These are phyloP conservation scores for Lynx canadensis DNA, from an alignment of 2,113 vertebrate species.

Conservation along the genomic window DNA sequence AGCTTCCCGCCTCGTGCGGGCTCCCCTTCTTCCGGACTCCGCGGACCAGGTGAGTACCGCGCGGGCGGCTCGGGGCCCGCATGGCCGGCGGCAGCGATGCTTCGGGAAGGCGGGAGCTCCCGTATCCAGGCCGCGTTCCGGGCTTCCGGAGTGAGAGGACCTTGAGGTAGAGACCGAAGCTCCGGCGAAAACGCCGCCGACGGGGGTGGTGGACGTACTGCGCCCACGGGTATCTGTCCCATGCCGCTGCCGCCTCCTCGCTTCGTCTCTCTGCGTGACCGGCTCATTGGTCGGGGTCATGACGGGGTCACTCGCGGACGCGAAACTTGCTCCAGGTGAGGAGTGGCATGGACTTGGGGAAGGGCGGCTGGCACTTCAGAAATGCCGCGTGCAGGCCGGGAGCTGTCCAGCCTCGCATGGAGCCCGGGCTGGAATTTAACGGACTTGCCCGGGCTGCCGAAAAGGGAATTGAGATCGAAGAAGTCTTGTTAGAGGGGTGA, in stretches of 20 bases:
- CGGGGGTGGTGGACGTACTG: background rate
- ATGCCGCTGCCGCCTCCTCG: background rate
- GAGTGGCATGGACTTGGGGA: background rate
- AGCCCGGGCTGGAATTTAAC: background rate
- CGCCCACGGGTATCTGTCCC: background rate
- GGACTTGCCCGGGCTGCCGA: background rate
- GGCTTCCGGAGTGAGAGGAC: slow-evolving; percentile 89
- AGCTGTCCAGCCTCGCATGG: slow-evolving; percentile 66
- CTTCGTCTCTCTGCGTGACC: background rate
- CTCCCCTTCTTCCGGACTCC: background rate
- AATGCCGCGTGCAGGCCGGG: background rate
- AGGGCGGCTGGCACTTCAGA: background rate
- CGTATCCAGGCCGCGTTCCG: slow-evolving; percentile 84
- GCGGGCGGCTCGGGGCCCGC: background rate
- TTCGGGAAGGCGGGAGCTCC: background rate
- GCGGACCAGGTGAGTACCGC: slow-evolving; percentile 69
- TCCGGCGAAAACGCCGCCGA: slow-evolving; percentile 81
- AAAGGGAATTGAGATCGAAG: background rate
- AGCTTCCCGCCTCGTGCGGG: background rate
- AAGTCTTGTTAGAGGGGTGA: slow-evolving; percentile 24
- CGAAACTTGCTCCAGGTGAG: background rate
- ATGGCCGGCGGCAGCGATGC: background rate
- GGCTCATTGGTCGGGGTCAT: background rate
- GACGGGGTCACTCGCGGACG: background rate
- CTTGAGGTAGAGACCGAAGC: slow-evolving; percentile 87